Evolutionary conservation across 2,113 vertebrate genomes (phyloP), one percentile per base, ranked within the genome.

Genomic region (Percina caprodes): DNA sequence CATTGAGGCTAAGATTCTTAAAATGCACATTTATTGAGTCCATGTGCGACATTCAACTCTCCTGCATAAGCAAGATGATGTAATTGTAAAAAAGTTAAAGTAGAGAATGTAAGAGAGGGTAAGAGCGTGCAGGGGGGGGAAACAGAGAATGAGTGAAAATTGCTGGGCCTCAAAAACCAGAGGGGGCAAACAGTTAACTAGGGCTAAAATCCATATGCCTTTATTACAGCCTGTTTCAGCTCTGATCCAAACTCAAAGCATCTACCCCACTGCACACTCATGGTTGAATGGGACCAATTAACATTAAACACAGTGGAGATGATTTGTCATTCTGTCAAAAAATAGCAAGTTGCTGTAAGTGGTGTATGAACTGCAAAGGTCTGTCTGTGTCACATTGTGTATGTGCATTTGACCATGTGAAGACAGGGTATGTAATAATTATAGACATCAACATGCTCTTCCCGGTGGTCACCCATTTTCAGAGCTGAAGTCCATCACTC

Each of bases 21-120:
- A 42, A 59, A 30, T 46, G 66, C 66, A 58, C 65, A 61, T 33
- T 18, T 24, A 16, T 15, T 1, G 35, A 84, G 75, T 39, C 33
- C 62, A 30, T 56, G 15, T 77, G 74, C 58, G 26, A 77, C 63
- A 77, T 19, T 21, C 8, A 24, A 45, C 49, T 86, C 67, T 54
- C 46, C 65, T 69, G 76, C 76, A 84, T 63, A 14, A 67, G 21
- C 18, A 69, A 66, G 48, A 59, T 54, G 61, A 80, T 23, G 51
- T 12, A 24, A 69, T 16, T 63, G 35, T 48, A 33, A 33, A 73
- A 42, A 69, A 18, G 55, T 52, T 71, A 55, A 74, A 4, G 42
- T 55, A 39, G 26, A 67, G 51, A 76, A 59, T 35, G 52, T 42
- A 52, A 56, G 71, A 49, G 35, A 69, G 23, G 33, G 48, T 16